Base-by-base conservation (phyloP, 2,797 vertebrate genomes). In the Enteromius treurensis region DNA sequence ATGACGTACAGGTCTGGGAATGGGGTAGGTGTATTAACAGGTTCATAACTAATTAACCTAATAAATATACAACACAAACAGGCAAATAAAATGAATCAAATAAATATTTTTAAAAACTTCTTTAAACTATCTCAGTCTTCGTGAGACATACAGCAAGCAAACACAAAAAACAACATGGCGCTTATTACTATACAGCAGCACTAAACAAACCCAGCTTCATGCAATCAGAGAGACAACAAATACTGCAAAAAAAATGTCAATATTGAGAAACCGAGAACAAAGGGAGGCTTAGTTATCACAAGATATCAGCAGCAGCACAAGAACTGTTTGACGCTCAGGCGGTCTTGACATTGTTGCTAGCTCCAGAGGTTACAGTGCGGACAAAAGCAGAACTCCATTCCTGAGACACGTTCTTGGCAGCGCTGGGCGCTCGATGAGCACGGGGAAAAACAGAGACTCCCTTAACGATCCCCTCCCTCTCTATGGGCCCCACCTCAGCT, bases 401-500 rank as follows among this genome's bases (percentile, higher is more conserved):
- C 21, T 17, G 15, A 81, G 64, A 71, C 34, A 70, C 14, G 45
- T 15, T 84, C 79, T 84, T 86, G 76, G 71, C 80, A 79, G 26
- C 2, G 29, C 21, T 68, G n/a, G 17, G 21, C 3, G 0, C 23
- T 47, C 8, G 21, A 78, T 40, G 58, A 55, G 55, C 3, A 19
- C 34, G 17, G 82, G 47, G 82, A 75, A 58, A 51, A 88, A 82
- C 79, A 82, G 49, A 75, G 23, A 71, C 62, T 68, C 13, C 34
- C 29, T 81, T 34, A 86, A 83, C 19, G 65, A 81, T 71, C 60
- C 49, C 26, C 65, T 64, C 29, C 75, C 79, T 71, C 64, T 60
- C 37, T 68, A 53, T 80, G 76, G 77, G 80, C 64, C 64, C 71
- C 79, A 86, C 82, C 82, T 86, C 32, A 82, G 58, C 37, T 29